Conservation (phyloP, 2,888 invertebrate species). For the Carpatolechia fugitivella region DNA sequence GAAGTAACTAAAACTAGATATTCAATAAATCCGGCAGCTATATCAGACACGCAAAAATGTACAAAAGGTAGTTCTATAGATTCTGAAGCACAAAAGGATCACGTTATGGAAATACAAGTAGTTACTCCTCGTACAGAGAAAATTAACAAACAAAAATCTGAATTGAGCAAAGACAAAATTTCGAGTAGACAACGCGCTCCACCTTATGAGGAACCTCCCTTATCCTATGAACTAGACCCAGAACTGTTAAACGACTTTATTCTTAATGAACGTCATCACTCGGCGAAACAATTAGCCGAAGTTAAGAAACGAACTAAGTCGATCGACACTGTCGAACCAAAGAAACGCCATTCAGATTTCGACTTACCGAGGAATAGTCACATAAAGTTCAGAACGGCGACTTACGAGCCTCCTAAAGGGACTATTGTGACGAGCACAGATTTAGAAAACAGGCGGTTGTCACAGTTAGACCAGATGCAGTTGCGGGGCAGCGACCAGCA, state of each 20-base stretch:
- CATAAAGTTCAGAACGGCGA: conserved; percentile 82
- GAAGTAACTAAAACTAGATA: conserved; percentile 69
- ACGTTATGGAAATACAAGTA: conserved; percentile 87
- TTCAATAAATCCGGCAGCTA: conserved; percentile 62
- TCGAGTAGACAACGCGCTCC: conserved; percentile 64
- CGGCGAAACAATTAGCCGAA: conserved; percentile 63
- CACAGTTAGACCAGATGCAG: conserved; percentile 75
- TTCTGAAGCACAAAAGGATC: conserved; percentile 64
- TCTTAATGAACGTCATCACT: conserved; percentile 65
- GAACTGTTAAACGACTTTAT: conserved; percentile 73
- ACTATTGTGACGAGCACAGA: conserved; percentile 77
- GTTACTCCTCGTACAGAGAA: conserved; percentile 74
- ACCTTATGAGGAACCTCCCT: conserved; percentile 51
- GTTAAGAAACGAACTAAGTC: conserved; percentile 60
- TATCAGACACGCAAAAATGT: conserved; percentile 60
- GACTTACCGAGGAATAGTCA: conserved; percentile 77
- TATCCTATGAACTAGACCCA: conserved; percentile 66
- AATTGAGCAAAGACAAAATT: conserved; percentile 53
- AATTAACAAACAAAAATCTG: conserved; percentile 42
- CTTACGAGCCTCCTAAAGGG: conserved; percentile 79
- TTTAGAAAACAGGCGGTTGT: conserved; percentile 76
- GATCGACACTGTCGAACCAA: conserved; percentile 58
- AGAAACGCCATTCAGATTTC: conserved; percentile 74
- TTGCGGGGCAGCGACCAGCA: conserved; percentile 48
- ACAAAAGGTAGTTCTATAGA: conserved; percentile 39